Conservation (phyloP, 2,113 vertebrate species). For the Saimiri boliviensis region DNA sequence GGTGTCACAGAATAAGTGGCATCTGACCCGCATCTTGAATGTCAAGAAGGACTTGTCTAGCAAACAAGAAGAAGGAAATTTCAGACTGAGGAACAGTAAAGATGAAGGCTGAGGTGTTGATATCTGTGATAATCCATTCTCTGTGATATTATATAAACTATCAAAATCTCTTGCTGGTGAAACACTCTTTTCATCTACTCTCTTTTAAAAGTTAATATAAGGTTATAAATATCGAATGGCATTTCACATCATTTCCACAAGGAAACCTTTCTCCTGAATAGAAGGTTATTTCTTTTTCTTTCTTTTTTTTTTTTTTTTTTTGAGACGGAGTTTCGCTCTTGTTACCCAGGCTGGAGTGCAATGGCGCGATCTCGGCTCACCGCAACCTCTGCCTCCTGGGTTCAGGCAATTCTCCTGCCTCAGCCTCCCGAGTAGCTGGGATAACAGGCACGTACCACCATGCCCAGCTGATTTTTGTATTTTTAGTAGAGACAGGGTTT, state of each 20-base stretch:
- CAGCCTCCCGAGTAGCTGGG: too few relatives aligned
- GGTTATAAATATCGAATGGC: background rate
- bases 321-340: too few relatives aligned
- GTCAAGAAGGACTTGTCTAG: background rate
- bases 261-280: background rate
- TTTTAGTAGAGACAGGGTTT: too few relatives aligned
- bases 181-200: background rate
- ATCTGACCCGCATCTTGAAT: background rate
- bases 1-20: background rate
- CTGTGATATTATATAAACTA: background rate
- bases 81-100: background rate
- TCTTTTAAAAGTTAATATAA: conserved; percentile 30
- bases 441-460: too few relatives aligned
- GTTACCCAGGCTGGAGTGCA: too few relatives aligned
- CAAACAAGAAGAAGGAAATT: background rate
- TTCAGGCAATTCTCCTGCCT: too few relatives aligned
- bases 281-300: background rate
- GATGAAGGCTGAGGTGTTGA: background rate
- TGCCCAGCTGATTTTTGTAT: too few relatives aligned
- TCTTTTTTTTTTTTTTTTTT: too few relatives aligned
- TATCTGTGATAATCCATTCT: background rate
- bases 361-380: too few relatives aligned
- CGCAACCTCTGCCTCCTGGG: too few relatives aligned
- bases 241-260: background rate
- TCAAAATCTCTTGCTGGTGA: background rate